A percentile compares a stretch with the other conserved stretches of the same genome.
Evolutionary conservation across 30 jellyfish, hydroid and myxozoan genomes (phyloP).

Genomic region (Aurelia sp.): DNA sequence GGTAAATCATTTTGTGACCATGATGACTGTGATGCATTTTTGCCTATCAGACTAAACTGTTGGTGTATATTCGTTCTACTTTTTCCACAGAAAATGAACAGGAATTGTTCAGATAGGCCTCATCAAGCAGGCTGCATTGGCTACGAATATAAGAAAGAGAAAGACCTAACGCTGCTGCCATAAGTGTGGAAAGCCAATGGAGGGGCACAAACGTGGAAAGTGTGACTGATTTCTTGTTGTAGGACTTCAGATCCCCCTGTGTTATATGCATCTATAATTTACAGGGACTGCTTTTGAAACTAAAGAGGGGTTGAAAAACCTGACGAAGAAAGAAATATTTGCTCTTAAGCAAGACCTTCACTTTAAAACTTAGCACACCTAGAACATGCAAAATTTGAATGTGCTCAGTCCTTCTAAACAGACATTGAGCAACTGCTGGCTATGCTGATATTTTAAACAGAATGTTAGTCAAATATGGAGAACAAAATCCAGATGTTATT

Average conservation of each 20-base stretch:
- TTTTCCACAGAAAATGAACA: constrained; percentile 22
- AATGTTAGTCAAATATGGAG: not conserved
- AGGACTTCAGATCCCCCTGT: constrained; percentile 9
- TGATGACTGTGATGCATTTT: too few species aligned
- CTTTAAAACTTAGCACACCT: too few species aligned
- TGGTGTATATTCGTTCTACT: not conserved
- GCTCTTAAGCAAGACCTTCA: too few species aligned
- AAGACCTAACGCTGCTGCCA: constrained; percentile 4
- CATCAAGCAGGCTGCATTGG: constrained; percentile 13
- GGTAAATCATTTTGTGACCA: too few species aligned
- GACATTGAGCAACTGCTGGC: constrained; percentile 22
- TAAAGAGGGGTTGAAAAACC: too few species aligned
- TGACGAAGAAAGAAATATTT: too few species aligned
- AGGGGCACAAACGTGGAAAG: constrained; percentile 30
- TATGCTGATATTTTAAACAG: constrained; percentile 4
- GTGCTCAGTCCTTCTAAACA: not conserved
- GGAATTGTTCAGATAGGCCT: constrained; percentile 12
- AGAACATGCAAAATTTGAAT: too few species aligned
- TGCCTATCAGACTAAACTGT: too few species aligned
- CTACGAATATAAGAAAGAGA: not conserved
- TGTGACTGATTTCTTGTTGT: constrained; percentile 18
- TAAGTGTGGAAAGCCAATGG: constrained; percentile 16
- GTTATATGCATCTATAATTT: not conserved
- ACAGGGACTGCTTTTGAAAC: too few species aligned
- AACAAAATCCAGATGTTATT: not conserved